Evolutionary conservation across 2,888 invertebrate genomes (phyloP), one percentile per base, ranked within the genome.

Genomic region (Neoaliturus tenellus): DNA sequence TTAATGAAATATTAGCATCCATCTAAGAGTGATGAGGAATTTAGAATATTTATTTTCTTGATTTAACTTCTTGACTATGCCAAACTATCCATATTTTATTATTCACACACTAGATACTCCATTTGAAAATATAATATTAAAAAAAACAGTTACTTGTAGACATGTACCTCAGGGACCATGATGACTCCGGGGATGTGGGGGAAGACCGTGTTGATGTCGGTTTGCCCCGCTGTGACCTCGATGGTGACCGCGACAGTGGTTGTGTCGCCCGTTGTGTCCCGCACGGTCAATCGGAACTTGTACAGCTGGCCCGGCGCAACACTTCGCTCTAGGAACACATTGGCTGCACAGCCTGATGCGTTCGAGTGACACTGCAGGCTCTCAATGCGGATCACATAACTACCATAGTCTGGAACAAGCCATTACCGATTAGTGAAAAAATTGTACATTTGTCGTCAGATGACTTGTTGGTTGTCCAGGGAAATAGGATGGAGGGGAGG

Each of bases 261-360:
- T 89, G 94, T 94, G 87, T 95, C 94, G 25, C 97, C 96, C 89
- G 94, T 94, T 85, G 96, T 95, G 91, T 96, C 97, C 88, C 93
- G 92, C 82, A 94, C 95, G 58, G 91, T 91, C 81, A 94, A 92
- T 86, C 95, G 93, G 91, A 96, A 97, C 92, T 97, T 96, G 90
- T 97, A 96, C 88, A 95, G 95, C 85, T 96, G 93, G n/a, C 96
- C 96, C 0, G 95, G 93, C 90, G 96, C 95, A 88, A 98, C 91
- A 86, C 95, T 92, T 88, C 95, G 93, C 87, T 95, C 93, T 86
- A 98, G 92, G 86, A 96, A 93, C 87, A 98, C 95, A 91, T 97
- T 97, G 83, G 97, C 97, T 90, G 97, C 96, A 91, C 97, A 97
- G 88, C 96, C 95, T 80, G 96, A 96, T 92, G 97, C 96, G 91